Conservation (phyloP, 2,113 vertebrate species). For the Megalops atlanticus region DNA sequence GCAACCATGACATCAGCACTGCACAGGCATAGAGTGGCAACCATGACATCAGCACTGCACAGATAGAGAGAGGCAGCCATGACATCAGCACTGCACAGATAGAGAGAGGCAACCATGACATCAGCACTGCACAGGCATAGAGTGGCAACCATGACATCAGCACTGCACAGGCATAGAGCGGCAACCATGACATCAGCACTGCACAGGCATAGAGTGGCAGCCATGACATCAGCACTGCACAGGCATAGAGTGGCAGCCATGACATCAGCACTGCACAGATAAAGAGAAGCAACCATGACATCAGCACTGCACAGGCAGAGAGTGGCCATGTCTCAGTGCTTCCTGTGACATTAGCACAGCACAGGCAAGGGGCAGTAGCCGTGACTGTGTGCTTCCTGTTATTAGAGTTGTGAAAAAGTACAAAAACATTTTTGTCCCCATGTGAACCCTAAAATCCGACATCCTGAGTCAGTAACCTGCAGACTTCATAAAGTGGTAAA, state of each 20-base stretch:
- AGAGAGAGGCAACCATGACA: no score
- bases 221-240: not conserved
- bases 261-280: no score
- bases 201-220: not conserved
- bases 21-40: not conserved
- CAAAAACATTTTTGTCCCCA: not conserved
- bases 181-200: no score
- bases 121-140: not conserved
- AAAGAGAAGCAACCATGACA: not conserved
- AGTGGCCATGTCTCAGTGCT: not conserved
- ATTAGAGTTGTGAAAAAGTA: not conserved
- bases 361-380: not conserved
- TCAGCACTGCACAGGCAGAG: not conserved
- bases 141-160: no score
- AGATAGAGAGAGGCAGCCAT: no score
- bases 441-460: not conserved
- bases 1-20: not conserved
- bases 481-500: conserved; percentile 58
- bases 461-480: conserved; percentile 37
- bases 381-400: conserved; percentile 27
- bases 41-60: not conserved
- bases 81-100: no score
- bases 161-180: no score
- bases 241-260: no score
- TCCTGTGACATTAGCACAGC: not conserved